phyloP scores from a whole-genome alignment of 2,797 vertebrate genomes.

The Lagorchestes hirsutus region DNA sequence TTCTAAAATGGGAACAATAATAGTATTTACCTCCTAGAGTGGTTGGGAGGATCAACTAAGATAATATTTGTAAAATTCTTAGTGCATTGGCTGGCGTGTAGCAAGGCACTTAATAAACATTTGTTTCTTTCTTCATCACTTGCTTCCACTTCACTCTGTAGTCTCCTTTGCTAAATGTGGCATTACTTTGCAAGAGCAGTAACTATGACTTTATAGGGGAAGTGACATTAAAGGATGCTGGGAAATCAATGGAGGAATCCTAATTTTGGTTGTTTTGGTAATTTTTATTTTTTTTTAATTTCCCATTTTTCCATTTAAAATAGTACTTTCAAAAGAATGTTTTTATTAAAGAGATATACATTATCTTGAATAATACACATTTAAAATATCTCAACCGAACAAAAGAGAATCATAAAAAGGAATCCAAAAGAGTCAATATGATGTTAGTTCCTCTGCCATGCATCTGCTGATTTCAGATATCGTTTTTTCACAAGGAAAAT shows the following conservation, averaged over 20 bases:
- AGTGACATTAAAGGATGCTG: background rate
- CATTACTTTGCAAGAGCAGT: background rate
- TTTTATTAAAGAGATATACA: background rate
- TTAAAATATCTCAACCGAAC: background rate
- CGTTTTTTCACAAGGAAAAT: constrained; percentile 14
- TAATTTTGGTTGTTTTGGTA: background rate
- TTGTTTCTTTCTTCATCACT: background rate
- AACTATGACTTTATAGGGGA: background rate
- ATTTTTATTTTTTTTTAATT: background rate
- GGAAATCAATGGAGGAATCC: background rate
- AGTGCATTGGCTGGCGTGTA: background rate
- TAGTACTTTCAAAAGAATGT: background rate
- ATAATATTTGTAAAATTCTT: background rate
- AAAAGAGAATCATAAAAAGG: background rate
- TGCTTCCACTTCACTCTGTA: background rate
- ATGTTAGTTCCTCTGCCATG: constrained; percentile 14
- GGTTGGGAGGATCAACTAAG: background rate
- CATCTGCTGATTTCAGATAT: constrained; percentile 8
- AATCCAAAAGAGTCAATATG: background rate
- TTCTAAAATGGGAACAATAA: background rate
- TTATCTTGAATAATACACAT: background rate
- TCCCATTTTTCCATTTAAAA: background rate
- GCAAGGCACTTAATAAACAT: background rate
- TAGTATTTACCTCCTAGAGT: background rate
- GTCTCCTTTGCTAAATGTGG: background rate